Evolutionary conservation across 2,113 vertebrate species (phyloP), one percentile per base, ranked within the genome.

Genomic region (Chrysemys picta): DNA sequence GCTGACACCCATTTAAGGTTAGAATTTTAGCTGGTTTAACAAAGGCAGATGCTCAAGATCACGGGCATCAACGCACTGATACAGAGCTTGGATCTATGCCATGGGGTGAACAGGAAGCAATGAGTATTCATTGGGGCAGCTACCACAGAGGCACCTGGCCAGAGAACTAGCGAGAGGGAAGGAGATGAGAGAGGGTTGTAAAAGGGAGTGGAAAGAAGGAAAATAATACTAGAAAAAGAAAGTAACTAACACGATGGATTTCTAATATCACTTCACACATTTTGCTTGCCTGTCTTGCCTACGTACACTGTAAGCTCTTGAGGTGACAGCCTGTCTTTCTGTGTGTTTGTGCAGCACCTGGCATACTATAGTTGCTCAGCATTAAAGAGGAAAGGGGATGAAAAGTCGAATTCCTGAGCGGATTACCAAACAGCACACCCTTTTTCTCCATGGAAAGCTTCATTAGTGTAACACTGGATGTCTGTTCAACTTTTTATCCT

Each of bases 1-100:
- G 56, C 17, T 83, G 84, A 31, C 52, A 69, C 59, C 85, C 49
- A 38, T 50, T 2, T 89, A 89, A 91, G 92, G 72, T 47, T 14
- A 79, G 47, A 93, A 85, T 87, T 85, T 83, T 89, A 93, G 69
- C n/a, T 85, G 19, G 80, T 89, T 81, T 87, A 91, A 78, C 53
- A 87, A 76, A 87, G 81, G 52, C 89, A 91, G 69, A 69, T 42
- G 72, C 59, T 92, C 53, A 82, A 78, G 84, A 91, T 88, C 38
- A 49, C 2, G 16, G 94, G 29, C 86, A 89, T 69, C 65, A 91
- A 93, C 88, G 84, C 90, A 83, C 86, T 94, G 80, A 76, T 49
- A 56, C 76, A 42, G n/a, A 89, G 80, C 83, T 85, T 6, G 1
- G 62, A 84, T 86, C 90, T 80, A 29, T 45, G 80, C 75, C 85